Conservation (phyloP, 2,113 vertebrate species). For the Sminthopsis crassicaudata region DNA sequence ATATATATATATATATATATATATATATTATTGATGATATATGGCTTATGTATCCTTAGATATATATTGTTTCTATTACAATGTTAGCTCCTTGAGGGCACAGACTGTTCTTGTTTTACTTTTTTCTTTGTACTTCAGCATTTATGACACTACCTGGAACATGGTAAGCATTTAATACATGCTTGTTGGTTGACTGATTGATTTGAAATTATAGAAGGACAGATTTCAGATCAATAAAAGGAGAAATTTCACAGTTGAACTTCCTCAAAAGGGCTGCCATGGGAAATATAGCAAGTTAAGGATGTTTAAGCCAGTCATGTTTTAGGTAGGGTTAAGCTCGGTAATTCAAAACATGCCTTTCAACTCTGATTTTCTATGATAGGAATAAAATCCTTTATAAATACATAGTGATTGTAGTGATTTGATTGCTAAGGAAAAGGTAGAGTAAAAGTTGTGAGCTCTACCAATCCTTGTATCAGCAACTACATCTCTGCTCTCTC, state of each 20-base stretch:
- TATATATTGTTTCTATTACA: not conserved
- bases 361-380: not conserved
- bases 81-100: not conserved
- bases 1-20: too few species aligned
- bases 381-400: not conserved
- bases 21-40: not conserved
- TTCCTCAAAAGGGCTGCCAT: not conserved
- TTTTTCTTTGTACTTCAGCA: not conserved
- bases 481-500: not conserved
- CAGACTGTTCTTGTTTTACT: not conserved
- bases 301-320: not conserved
- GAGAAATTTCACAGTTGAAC: not conserved
- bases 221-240: not conserved
- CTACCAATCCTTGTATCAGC: not conserved
- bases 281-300: not conserved
- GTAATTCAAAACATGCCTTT: not conserved
- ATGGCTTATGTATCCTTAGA: not conserved
- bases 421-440: not conserved
- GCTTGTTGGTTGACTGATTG: not conserved
- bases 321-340: not conserved
- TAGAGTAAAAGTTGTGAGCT: not conserved
- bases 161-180: not conserved
- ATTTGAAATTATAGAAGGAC: not conserved
- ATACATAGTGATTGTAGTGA: not conserved
- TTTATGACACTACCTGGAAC: not conserved